Percentiles rank a stretch among this genome's conserved stretches.
Conservation (phyloP, 2,888 invertebrate species). For the Caenorhabditis doughertyi region DNA sequence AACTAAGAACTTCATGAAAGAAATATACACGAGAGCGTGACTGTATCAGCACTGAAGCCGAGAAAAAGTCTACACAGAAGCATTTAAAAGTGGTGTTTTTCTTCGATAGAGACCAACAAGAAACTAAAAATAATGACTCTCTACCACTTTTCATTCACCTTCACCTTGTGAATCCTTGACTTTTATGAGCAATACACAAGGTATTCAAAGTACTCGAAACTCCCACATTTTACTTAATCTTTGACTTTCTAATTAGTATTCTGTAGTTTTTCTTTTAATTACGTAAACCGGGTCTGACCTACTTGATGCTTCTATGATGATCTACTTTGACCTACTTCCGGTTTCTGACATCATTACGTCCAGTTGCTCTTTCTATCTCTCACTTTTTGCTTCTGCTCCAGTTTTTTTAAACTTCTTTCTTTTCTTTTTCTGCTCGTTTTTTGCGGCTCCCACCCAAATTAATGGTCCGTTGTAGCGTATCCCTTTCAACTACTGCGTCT, state of each 20-base stretch:
- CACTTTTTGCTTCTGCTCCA: neutral
- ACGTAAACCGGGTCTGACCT: constrained; percentile 36
- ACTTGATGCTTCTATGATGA: constrained; percentile 16
- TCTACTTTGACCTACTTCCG: constrained; percentile 49
- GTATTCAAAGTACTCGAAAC: neutral
- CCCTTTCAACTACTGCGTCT: constrained; percentile 41
- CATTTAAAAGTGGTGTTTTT: neutral
- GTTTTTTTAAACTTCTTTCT: constrained; percentile 6
- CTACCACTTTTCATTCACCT: constrained; percentile 13
- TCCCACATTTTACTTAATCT: neutral
- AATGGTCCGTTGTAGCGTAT: constrained; percentile 56
- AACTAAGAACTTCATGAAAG: too few species aligned
- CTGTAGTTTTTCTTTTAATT: constrained; percentile 3
- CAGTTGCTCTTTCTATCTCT: constrained; percentile 30
- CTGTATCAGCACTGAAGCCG: neutral
- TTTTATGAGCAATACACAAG: constrained; percentile 18
- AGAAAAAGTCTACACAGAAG: neutral
- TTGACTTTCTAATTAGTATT: constrained; percentile 2
- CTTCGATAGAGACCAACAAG: neutral
- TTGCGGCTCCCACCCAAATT: constrained; percentile 41
- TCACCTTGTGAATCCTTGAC: neutral
- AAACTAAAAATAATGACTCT: constrained; percentile 25
- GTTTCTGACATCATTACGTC: constrained; percentile 54
- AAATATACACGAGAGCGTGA: too few species aligned
- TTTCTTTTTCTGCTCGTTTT: constrained; percentile 15